phyloP scores from a whole-genome alignment of 2,888 invertebrate species.

The Diarsia dahlii region DNA sequence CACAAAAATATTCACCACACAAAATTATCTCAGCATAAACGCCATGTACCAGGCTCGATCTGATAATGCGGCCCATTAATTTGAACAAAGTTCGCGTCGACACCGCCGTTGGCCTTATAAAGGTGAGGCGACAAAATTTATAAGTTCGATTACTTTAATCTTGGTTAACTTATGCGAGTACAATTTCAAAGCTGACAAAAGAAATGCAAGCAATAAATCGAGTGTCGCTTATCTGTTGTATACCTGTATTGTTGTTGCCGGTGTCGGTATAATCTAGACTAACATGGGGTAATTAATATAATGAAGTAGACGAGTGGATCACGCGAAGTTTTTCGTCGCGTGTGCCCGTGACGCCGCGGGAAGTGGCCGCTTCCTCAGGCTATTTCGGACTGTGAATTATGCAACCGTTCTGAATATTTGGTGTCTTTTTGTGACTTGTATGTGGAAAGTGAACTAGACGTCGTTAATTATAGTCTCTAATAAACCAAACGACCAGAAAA shows the following conservation, averaged over 20 bases:
- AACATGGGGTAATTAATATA: slow-evolving; percentile 89
- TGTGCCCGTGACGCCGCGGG: slow-evolving; percentile 73
- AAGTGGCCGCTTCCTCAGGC: slow-evolving; percentile 73
- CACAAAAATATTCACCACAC: slow-evolving; percentile 81
- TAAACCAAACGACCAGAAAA: slow-evolving; percentile 21
- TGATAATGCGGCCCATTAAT: slow-evolving; percentile 90
- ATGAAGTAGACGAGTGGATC: slow-evolving; percentile 83
- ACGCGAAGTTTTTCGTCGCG: slow-evolving; percentile 87
- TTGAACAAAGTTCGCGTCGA: slow-evolving; percentile 90
- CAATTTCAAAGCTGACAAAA: slow-evolving; percentile 91
- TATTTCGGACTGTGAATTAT: slow-evolving; percentile 82
- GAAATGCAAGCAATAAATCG: slow-evolving; percentile 91
- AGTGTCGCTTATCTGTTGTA: slow-evolving; percentile 86
- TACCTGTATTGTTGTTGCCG: slow-evolving; percentile 87
- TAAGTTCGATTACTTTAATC: slow-evolving; percentile 91
- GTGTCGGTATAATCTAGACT: slow-evolving; percentile 85
- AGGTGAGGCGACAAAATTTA: slow-evolving; percentile 91
- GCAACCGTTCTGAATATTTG: slow-evolving; percentile 69
- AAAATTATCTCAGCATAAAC: slow-evolving; percentile 91
- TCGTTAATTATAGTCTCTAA: slow-evolving; percentile 56
- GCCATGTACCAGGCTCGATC: slow-evolving; percentile 90
- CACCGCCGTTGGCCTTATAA: slow-evolving; percentile 88
- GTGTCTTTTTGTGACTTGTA: slow-evolving; percentile 71
- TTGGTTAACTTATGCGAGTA: slow-evolving; percentile 91
- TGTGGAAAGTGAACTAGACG: slow-evolving; percentile 40